These are phyloP conservation scores for Leptopilina syphax DNA, from an alignment of 2,888 invertebrate species.

Conservation along the genomic window DNA sequence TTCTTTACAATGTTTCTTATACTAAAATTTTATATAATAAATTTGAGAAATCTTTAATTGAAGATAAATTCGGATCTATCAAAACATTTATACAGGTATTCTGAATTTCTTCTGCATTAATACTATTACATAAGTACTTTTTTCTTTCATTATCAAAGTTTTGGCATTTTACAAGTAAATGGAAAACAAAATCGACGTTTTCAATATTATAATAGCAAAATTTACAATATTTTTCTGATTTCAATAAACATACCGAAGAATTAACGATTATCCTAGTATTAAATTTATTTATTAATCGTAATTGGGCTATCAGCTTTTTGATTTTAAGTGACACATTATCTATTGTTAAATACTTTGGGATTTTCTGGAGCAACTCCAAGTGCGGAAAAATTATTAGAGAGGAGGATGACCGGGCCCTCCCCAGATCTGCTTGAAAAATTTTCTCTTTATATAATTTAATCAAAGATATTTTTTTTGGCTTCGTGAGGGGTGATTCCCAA, in stretches of 20 bases:
- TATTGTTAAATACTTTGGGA: not conserved
- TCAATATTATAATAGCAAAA: not conserved
- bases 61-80: not conserved
- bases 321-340: not conserved
- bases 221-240: not conserved
- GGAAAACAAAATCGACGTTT: not conserved
- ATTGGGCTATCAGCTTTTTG: not conserved
- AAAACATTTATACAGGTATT: not conserved
- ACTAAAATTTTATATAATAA: not conserved
- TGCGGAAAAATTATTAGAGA: not conserved
- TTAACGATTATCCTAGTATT: not conserved
- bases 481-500: not conserved
- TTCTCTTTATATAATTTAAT: constrained; percentile 1
- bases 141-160: not conserved
- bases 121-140: not conserved
- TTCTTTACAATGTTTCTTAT: not conserved
- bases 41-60: not conserved
- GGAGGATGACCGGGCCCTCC: not conserved
- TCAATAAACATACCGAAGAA: not conserved
- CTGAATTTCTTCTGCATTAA: not conserved
- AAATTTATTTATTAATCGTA: not conserved
- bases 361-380: not conserved
- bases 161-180: not conserved
- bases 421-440: constrained; percentile 11
- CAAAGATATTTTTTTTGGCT: not conserved